phyloP scores from a whole-genome alignment of 2,888 invertebrate species.

The Ischnus inquisitorius region DNA sequence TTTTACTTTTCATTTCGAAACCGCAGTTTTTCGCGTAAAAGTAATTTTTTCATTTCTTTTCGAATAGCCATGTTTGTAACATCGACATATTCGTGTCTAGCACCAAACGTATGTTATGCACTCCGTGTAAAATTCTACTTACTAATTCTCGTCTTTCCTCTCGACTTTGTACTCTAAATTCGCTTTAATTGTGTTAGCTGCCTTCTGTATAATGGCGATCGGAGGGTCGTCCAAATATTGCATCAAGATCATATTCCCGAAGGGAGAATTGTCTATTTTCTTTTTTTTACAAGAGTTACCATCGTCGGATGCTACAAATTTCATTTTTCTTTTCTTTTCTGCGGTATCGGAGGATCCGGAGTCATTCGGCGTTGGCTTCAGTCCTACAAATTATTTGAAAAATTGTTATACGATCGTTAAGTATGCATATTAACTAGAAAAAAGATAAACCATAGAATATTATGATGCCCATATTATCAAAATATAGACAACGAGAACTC shows the following conservation, averaged over 20 bases:
- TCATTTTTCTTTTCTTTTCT: conserved; percentile 48
- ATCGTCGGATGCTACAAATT: conserved; percentile 51
- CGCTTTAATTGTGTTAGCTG: conserved; percentile 74
- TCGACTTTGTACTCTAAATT: conserved; percentile 78
- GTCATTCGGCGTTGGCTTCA: conserved; percentile 32
- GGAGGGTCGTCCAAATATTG: conserved; percentile 79
- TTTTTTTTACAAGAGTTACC: conserved; percentile 70
- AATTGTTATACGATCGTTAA: neutral
- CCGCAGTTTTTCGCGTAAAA: neutral
- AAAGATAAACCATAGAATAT: neutral
- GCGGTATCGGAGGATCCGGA: conserved; percentile 6
- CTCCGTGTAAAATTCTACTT: conserved; percentile 5
- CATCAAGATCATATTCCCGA: conserved; percentile 81
- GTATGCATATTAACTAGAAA: neutral
- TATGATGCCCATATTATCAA: conserved; percentile 4
- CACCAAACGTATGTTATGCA: neutral
- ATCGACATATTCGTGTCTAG: neutral
- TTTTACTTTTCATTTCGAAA: no score
- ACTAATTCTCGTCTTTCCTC: conserved; percentile 69
- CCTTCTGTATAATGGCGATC: conserved; percentile 76
- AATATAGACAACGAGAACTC: conserved; percentile 74
- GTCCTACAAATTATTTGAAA: conserved; percentile 61
- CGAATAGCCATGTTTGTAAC: neutral
- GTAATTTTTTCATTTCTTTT: neutral
- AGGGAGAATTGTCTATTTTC: conserved; percentile 74